Percentiles rank a stretch among this genome's conserved stretches.
Conservation (phyloP, 2,113 vertebrate species). For the Dicentrarchus labrax region DNA sequence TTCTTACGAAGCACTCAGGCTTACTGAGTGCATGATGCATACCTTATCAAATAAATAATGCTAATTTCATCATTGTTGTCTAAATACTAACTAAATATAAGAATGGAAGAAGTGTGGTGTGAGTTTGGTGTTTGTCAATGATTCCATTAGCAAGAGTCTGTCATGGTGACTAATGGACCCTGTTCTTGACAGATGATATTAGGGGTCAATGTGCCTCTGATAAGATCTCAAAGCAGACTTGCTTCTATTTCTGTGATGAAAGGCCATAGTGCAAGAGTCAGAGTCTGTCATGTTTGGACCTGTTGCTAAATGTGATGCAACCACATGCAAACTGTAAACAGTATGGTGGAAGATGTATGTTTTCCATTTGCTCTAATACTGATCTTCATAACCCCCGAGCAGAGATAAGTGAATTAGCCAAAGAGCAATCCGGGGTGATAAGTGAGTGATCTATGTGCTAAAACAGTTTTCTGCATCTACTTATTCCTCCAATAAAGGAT, state of each 20-base stretch:
- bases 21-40: neutral
- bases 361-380: neutral
- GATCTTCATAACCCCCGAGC: neutral
- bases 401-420: neutral
- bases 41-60: neutral
- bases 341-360: neutral
- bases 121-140: neutral
- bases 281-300: slow-evolving; percentile 42
- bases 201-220: slow-evolving; percentile 72
- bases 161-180: slow-evolving; percentile 1
- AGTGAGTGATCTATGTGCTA: neutral
- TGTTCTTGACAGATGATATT: slow-evolving; percentile 36
- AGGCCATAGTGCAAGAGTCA: slow-evolving; percentile 51
- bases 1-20: neutral
- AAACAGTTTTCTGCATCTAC: neutral
- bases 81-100: neutral
- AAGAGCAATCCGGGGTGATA: neutral
- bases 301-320: slow-evolving; percentile 61
- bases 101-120: neutral
- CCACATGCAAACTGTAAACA: slow-evolving; percentile 37
- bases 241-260: slow-evolving; percentile 25
- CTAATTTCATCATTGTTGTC: neutral
- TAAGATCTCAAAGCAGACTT: slow-evolving; percentile 60
- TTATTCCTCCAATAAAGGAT: neutral
- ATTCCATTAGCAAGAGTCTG: neutral